Base-by-base conservation (phyloP, 23 tunicate species). In the Phallusia fumigata region DNA sequence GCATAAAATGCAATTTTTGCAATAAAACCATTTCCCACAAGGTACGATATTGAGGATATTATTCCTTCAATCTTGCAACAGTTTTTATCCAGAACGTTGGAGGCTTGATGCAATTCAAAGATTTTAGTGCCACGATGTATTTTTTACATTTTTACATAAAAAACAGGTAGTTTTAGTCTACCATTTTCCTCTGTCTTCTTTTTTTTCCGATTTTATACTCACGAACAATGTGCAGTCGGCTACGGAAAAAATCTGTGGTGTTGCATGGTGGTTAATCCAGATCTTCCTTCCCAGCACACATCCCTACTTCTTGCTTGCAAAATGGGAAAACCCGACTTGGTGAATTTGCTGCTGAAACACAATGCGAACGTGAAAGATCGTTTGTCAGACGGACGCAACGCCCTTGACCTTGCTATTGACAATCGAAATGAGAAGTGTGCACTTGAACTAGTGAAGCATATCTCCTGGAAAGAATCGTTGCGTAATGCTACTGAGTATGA, bases 321-420 rank as follows among this genome's bases (percentile, higher is more conserved):
- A 18, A 24, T 18, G 0, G 91, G 82, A 31, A 30, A 31, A 28
- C 19, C 44, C 19, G 47, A 81, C 0, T 33, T 87, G 65, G 91
- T 87, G 19, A 22, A 11, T 31, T 58, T 87, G 78, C 74, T 87
- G 36, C 73, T 87, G 0, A 15, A 76, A 28, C 36, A 64, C 24
- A 32, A 53, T 13, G 53, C 86, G 31, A 85, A 87, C 86, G 91
- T 87, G 69, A 81, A 77, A 18, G 84, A 40, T 22, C 79, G 86
- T 11, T 64, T 72, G 33, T 19, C 24, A 35, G 91, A 87, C 76
- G 91, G 91, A 52, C 35, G 91, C 52, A 87, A 87, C 64, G 64
- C 91, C 15, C 78, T 87, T 0, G 91, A 87, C 64, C 82, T 87
- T 52, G 91, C 91, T 35, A 76, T 87, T 28, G 91, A 87, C 65